These are phyloP conservation scores for Metacarcinus magister DNA, from an alignment of 2,888 invertebrate genomes.

Conservation along the genomic window DNA sequence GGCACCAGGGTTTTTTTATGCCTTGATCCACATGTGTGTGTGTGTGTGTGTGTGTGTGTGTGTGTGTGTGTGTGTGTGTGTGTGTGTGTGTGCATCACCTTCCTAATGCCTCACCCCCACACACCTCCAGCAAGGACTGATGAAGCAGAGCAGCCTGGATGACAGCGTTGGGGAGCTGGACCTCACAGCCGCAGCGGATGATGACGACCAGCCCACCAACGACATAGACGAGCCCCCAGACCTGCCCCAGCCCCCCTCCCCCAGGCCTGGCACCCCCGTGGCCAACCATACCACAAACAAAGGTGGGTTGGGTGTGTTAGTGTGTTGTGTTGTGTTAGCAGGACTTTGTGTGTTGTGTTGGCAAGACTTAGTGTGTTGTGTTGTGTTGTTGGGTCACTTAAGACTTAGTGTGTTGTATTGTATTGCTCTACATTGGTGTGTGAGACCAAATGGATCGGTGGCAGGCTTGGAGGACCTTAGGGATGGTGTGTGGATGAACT, in stretches of 20 bases:
- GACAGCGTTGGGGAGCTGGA: conserved; percentile 91
- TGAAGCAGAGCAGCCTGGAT: conserved; percentile 96
- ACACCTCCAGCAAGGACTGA: conserved; percentile 88
- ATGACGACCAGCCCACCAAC: conserved; percentile 84
- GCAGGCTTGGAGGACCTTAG: too few species aligned
- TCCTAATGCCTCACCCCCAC: not conserved
- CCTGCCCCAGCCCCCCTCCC: conserved; percentile 86
- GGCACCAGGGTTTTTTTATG: too few species aligned
- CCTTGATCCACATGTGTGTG: not conserved
- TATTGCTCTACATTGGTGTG: too few species aligned
- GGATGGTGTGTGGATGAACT: too few species aligned
- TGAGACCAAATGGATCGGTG: too few species aligned
- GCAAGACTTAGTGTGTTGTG: not conserved
- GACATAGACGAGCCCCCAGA: conserved; percentile 85
- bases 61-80: not conserved
- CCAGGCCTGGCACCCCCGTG: conserved; percentile 86
- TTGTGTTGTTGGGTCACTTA: not conserved
- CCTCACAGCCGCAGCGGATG: conserved; percentile 87
- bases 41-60: not conserved
- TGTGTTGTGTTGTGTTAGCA: not conserved
- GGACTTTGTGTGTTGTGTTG: not conserved
- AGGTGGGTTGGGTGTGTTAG: conserved; percentile 81
- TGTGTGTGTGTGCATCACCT: not conserved
- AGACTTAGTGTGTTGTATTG: too few species aligned
- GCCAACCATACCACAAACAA: conserved; percentile 84